Evolutionary conservation across 2,888 invertebrate species (phyloP), one percentile per base, ranked within the genome.

Genomic region (Aspidiotus rigidus): DNA sequence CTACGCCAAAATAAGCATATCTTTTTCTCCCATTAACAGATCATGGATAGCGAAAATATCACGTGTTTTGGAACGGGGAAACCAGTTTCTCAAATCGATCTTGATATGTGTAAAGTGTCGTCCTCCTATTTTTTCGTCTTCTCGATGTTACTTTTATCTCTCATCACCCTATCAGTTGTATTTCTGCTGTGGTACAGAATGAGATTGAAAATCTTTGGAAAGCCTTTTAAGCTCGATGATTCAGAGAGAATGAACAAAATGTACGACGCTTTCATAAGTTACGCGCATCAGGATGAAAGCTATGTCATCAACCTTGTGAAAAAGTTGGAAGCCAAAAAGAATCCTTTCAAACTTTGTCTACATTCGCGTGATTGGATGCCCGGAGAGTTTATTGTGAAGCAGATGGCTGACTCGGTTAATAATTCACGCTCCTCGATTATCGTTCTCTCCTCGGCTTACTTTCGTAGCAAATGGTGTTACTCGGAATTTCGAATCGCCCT

Each of bases 241-340:
- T 13, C 8, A 17, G 63, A 49, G 59, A 7, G 13, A 39, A 39
- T 6, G 7, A 39, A 7, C 10, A 59, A 59, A 59, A 28, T 17
- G 59, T 59, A 28, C 59, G 59, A 59, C 28, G 59, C 59, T 13
- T 59, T 59, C 39, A 59, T 59, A 17, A 59, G 59, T 13, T 59
- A 59, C 28, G 17, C 59, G 59, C 59, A 59, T 28, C 10, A 59
- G 28, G 59, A 59, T 13, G 59, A 59, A 28, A 3, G 39, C 17
- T 59, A 28, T 39, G 59, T 59, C 7, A 13, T 13, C 13, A 39
- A 59, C 13, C 59, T 59, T 9, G 39, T 28, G 28, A 17, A 28
- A 11, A 16, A 59, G 3, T 39, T 59, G 39, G 59, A 59, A 59
- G 13, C 17, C 8, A 7, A 13, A 17, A 16, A 13, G 7, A 13